phyloP scores from a whole-genome alignment of 1,140 invertebrate species.

The Spodoptera frugiperda region DNA sequence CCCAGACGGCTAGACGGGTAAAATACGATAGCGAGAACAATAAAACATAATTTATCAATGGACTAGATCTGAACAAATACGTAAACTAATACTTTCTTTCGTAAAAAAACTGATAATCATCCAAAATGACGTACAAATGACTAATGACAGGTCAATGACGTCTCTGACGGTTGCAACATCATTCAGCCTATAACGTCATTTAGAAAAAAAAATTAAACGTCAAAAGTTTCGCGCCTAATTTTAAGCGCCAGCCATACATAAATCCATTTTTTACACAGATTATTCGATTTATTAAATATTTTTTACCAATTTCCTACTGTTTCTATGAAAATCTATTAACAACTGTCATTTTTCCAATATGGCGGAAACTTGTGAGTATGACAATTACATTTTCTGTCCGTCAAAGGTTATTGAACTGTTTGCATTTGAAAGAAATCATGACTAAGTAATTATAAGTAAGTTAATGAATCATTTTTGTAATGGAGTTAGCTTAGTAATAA shows the following conservation, averaged over 20 bases:
- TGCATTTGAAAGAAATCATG: constrained; percentile 37
- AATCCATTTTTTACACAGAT: too few relatives aligned
- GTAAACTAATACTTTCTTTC: neutral
- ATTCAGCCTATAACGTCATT: too few relatives aligned
- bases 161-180: too few relatives aligned
- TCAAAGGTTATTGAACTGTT: constrained; percentile 23
- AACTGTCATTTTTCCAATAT: constrained; percentile 11
- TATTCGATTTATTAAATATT: too few relatives aligned
- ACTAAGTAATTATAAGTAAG: constrained; percentile 44
- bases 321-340: neutral
- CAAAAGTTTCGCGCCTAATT: too few relatives aligned
- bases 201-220: too few relatives aligned
- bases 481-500: constrained; percentile 22
- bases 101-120: neutral
- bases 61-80: constrained; percentile 5
- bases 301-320: too few relatives aligned
- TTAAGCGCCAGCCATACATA: too few relatives aligned
- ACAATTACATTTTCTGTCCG: constrained; percentile 16
- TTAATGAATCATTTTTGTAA: constrained; percentile 36
- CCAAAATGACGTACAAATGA: too few relatives aligned
- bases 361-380: constrained; percentile 21
- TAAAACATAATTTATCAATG: constrained; percentile 19
- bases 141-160: too few relatives aligned
- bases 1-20: constrained; percentile 27
- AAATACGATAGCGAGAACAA: constrained; percentile 6